Base-by-base conservation (phyloP, 2,113 vertebrate species). In the Aptenodytes patagonicus region DNA sequence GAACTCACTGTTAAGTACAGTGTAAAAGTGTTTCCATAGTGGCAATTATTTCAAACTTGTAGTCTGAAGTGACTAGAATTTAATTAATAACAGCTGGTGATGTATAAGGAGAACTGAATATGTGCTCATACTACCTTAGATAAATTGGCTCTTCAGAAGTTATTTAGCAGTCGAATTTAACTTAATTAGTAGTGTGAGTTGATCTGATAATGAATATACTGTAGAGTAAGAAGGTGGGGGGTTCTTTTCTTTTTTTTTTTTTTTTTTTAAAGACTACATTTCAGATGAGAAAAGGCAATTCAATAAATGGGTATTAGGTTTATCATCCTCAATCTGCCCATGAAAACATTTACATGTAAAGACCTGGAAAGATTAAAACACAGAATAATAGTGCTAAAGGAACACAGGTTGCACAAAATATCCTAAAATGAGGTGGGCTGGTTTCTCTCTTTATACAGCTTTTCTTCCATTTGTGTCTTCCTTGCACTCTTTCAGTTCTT, bases 31-130 rank as follows among this genome's bases (percentile, higher is more conserved):
- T 38, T 91, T 85, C 78, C 20, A 36, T 69, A 25, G 21, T 76
- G 66, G 31, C 73, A 91, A 65, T 93, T 84, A 64, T 69, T 91
- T 91, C 73, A 88, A 72, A 88, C 61, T 88, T 93, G 36, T 19
- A 54, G 15, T 46, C 52, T 83, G 70, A 96, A 79, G 36, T 85
- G 38, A 93, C 44, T 83, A 57, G 49, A 88, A 85, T 90, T 91
- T 85, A 93, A 95, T 96, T 96, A 96, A 90, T 96, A 95, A 57
- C 93, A 91, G 40, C 78, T 85, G 87, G 60, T 84, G 81, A 84
- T 90, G 28, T 87, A 47, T 47, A 93, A 72, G 58, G 66, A 90
- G 40, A 89, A 91, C 82, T 57, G 14, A 96, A 36, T 75, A 82
- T 40, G 40, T 64, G 44, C 34, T 91, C 31, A n/a, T 76, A 26